These are phyloP conservation scores for Tipula unca DNA, from an alignment of 2,888 invertebrate genomes.

Conservation along the genomic window DNA sequence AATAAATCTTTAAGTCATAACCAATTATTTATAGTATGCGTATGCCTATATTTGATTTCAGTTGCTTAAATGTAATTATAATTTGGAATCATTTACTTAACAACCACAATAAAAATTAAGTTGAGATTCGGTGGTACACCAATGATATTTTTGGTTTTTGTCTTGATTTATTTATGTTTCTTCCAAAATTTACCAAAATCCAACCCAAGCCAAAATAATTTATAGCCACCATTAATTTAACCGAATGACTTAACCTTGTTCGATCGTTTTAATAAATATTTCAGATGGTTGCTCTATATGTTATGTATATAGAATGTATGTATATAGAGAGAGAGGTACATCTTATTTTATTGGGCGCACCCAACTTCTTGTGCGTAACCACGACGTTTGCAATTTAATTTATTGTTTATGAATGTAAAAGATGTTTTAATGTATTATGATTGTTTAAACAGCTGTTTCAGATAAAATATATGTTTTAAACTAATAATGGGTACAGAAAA, in stretches of 20 bases:
- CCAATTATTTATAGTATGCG: not conserved
- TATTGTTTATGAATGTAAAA: too few species aligned
- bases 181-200: not conserved
- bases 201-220: not conserved
- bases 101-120: not conserved
- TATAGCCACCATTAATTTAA: not conserved
- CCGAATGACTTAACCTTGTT: not conserved
- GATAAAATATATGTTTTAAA: too few species aligned
- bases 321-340: too few species aligned
- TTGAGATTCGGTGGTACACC: not conserved
- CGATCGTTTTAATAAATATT: not conserved
- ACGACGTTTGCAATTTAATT: too few species aligned
- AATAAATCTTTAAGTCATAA: not conserved
- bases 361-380: too few species aligned
- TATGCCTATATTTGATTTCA: not conserved
- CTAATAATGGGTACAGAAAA: too few species aligned
- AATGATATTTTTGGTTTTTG: not conserved
- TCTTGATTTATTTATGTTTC: not conserved
- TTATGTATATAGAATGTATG: too few species aligned
- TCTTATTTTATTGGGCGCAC: too few species aligned
- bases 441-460: too few species aligned
- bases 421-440: too few species aligned
- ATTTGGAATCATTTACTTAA: not conserved
- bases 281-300: not conserved
- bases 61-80: not conserved